phyloP scores from a whole-genome alignment of 2,113 vertebrate species.

The Apus apus region DNA sequence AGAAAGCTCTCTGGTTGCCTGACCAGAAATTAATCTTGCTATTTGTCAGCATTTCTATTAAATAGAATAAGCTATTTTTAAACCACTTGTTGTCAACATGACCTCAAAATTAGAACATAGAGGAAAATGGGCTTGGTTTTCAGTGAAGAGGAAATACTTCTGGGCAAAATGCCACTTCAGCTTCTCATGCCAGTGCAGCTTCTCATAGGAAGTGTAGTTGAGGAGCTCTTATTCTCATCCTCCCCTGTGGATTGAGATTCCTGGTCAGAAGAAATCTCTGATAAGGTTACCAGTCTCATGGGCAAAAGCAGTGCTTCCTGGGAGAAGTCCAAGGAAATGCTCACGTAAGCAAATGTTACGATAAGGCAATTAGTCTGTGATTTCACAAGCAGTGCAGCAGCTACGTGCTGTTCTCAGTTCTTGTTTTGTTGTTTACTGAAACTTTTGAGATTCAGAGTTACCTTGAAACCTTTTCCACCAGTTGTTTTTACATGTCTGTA shows the following conservation, averaged over 20 bases:
- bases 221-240: background rate
- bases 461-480: background rate
- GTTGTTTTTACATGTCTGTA: background rate
- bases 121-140: conserved; percentile 34
- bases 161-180: conserved; percentile 2
- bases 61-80: conserved; percentile 19
- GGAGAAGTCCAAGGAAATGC: background rate
- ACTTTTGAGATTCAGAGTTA: background rate
- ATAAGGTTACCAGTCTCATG: background rate
- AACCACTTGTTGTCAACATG: background rate
- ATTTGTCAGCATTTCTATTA: background rate
- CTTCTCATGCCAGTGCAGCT: background rate
- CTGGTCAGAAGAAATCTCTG: background rate
- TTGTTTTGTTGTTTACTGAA: background rate
- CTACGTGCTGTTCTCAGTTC: background rate
- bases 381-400: background rate
- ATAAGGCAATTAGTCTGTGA: background rate
- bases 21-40: background rate
- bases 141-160: background rate
- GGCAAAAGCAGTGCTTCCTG: background rate
- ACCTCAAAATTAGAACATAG: conserved; percentile 21
- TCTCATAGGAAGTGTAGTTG: background rate
- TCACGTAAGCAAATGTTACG: background rate
- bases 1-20: background rate
- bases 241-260: background rate